phyloP scores from a whole-genome alignment of 2,113 vertebrate genomes.

The Cranoglanis bouderius region DNA sequence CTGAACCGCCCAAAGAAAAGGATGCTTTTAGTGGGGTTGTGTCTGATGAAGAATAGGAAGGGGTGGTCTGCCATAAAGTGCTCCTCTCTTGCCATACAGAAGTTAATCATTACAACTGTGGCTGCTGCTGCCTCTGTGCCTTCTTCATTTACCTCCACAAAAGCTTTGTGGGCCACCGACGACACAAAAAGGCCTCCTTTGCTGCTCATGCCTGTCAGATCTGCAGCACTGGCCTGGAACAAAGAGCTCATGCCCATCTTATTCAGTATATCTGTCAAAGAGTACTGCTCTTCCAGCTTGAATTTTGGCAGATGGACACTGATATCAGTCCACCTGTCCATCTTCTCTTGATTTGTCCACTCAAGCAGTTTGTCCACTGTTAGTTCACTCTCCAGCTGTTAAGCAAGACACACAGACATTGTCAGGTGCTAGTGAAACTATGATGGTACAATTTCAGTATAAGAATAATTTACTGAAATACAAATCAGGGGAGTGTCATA shows the following conservation, averaged over 20 bases:
- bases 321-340: conserved; percentile 70
- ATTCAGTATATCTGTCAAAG: conserved; percentile 73
- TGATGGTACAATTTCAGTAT: background rate
- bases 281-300: conserved; percentile 83
- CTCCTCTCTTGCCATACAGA: conserved; percentile 72
- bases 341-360: conserved; percentile 79
- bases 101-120: conserved; percentile 69
- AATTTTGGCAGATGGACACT: conserved; percentile 82
- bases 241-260: conserved; percentile 81
- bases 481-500: background rate
- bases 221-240: conserved; percentile 73
- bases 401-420: conserved; percentile 14
- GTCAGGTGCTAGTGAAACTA: background rate
- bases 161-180: conserved; percentile 84
- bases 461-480: background rate
- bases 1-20: conserved; percentile 82
- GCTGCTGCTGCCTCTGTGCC: conserved; percentile 90
- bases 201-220: conserved; percentile 87
- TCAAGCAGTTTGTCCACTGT: conserved; percentile 79
- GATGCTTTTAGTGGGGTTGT: conserved; percentile 78
- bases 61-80: conserved; percentile 84
- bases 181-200: conserved; percentile 80
- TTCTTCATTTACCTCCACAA: conserved; percentile 92
- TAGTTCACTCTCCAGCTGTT: conserved; percentile 83
- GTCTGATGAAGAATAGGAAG: conserved; percentile 89